phyloP scores from a whole-genome alignment of 2,888 invertebrate genomes.

The Macrosoma leucophasiata region DNA sequence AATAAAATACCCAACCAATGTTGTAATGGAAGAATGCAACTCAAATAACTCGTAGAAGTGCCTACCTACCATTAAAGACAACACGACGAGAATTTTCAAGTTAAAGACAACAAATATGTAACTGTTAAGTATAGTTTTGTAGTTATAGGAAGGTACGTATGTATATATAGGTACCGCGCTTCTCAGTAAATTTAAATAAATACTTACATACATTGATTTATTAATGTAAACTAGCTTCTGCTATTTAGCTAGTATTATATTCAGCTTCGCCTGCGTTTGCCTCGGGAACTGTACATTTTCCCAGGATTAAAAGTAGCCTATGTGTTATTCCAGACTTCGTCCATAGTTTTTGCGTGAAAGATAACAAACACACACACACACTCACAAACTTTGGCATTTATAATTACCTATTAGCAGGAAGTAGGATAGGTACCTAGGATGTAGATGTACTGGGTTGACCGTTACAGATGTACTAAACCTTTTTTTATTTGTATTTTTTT shows the following conservation, averaged over 20 bases:
- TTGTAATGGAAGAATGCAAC: constrained; percentile 1
- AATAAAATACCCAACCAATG: constrained; percentile 2
- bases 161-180: constrained; percentile 1
- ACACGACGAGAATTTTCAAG: constrained; percentile 2
- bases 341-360: too few relatives aligned
- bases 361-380: too few relatives aligned
- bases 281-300: too few relatives aligned
- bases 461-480: constrained; percentile 3
- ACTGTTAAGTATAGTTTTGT: too few relatives aligned
- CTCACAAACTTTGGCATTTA: too few relatives aligned
- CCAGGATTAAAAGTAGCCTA: too few relatives aligned
- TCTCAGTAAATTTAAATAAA: neutral
- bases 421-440: constrained; percentile 1
- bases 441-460: constrained; percentile 3
- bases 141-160: too few relatives aligned
- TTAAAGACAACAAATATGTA: constrained; percentile 8
- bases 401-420: too few relatives aligned
- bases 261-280: too few relatives aligned
- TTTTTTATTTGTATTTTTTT: neutral
- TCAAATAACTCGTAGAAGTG: constrained; percentile 3
- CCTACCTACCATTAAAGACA: constrained; percentile 4
- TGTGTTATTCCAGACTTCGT: too few relatives aligned
- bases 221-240: neutral
- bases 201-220: constrained; percentile 1
- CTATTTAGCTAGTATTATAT: too few relatives aligned